Conservation (phyloP, 2,113 vertebrate genomes). For the Prunella fulvescens region DNA sequence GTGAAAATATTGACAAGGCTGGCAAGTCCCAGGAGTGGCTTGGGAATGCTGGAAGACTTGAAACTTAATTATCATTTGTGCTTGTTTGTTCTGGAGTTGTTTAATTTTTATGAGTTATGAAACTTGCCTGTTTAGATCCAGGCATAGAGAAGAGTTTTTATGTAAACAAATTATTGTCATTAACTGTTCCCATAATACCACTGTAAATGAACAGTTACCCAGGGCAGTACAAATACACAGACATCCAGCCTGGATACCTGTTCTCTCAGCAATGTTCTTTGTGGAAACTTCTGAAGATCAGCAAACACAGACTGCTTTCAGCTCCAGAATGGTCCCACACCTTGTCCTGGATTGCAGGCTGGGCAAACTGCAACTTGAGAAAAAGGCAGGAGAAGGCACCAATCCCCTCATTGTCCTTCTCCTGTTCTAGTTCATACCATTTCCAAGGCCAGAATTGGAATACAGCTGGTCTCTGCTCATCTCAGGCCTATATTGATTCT, state of each 20-base stretch:
- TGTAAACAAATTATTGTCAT: slow-evolving; percentile 27
- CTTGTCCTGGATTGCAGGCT: background rate
- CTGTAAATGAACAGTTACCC: background rate
- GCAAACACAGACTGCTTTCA: background rate
- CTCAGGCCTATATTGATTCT: background rate
- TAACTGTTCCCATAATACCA: background rate
- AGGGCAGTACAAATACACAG: background rate
- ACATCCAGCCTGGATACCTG: background rate
- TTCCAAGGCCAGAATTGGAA: background rate
- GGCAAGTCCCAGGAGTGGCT: background rate
- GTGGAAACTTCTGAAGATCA: background rate
- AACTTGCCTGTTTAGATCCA: background rate
- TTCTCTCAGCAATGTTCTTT: background rate
- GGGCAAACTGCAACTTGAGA: background rate
- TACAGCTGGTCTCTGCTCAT: background rate
- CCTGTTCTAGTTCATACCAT: background rate
- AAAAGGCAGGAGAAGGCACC: background rate
- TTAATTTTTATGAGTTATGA: slow-evolving; percentile 13
- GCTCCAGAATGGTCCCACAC: background rate
- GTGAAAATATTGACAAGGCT: slow-evolving; percentile 37
- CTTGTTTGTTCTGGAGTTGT: background rate
- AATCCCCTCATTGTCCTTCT: background rate
- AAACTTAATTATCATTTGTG: background rate
- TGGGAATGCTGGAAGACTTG: background rate
- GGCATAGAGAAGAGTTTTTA: background rate